These are phyloP conservation scores for Meliscaeva auricollis DNA, from an alignment of 2,888 invertebrate species.

Conservation along the genomic window DNA sequence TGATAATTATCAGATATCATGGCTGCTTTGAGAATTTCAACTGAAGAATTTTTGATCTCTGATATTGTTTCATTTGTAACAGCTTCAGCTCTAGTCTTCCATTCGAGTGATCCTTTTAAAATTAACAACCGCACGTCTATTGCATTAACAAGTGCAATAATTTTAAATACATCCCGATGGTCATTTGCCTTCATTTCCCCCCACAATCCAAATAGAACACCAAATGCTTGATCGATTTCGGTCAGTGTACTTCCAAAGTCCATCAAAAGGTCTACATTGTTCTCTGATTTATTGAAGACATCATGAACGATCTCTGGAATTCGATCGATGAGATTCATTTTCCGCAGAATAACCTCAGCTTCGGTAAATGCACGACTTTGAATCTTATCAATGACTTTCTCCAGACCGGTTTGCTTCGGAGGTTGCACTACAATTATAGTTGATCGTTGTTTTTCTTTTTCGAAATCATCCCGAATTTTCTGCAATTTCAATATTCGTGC, in stretches of 20 bases:
- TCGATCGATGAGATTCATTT: background rate
- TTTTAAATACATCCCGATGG: conserved; percentile 1
- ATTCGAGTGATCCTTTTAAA: background rate
- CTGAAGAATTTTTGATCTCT: background rate
- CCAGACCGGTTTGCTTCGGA: background rate
- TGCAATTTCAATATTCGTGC: background rate
- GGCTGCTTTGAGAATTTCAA: conserved; percentile 10
- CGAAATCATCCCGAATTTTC: background rate
- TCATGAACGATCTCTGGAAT: conserved; percentile 7
- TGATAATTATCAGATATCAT: background rate
- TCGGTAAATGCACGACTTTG: background rate
- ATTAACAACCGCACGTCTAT: background rate
- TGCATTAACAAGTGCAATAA: conserved; percentile 2
- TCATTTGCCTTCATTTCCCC: conserved; percentile 6
- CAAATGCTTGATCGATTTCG: background rate
- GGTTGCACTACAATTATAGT: too few relatives aligned
- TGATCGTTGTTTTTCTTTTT: background rate
- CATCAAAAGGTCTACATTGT: conserved; percentile 6
- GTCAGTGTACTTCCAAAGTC: conserved; percentile 12
- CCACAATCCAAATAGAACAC: conserved; percentile 12
- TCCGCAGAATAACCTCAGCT: background rate
- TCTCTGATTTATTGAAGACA: background rate
- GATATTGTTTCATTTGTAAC: background rate
- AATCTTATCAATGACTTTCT: background rate
- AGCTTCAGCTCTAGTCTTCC: background rate